Conservation (phyloP, 2,113 vertebrate species). For the Sceloporus tristichus region DNA sequence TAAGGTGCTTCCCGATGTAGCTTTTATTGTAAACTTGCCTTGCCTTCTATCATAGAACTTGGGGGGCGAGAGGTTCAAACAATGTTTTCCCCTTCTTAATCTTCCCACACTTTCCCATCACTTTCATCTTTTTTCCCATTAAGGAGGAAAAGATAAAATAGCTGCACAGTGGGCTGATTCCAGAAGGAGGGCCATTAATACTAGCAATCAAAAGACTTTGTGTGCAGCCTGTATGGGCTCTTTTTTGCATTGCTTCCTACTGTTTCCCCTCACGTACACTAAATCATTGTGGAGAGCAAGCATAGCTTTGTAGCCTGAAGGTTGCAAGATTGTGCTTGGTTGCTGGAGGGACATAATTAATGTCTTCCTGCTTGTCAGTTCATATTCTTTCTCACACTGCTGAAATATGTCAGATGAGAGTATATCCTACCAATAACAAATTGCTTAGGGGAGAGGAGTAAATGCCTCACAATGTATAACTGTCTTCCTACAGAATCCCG, state of each 20-base stretch:
- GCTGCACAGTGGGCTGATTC: too few species aligned
- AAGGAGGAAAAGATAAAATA: too few species aligned
- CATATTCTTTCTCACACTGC: background rate
- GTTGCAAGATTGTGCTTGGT: background rate
- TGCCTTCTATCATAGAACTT: too few species aligned
- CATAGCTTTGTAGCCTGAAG: background rate
- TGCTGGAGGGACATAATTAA: too few species aligned
- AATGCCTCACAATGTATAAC: conserved; percentile 13
- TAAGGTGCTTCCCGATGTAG: too few species aligned
- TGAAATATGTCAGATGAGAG: background rate
- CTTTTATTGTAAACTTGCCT: too few species aligned
- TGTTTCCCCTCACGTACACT: background rate
- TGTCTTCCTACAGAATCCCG: conserved; percentile 81
- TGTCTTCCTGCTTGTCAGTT: background rate
- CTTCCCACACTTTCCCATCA: too few species aligned
- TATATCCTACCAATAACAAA: background rate
- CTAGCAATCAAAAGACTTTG: too few species aligned
- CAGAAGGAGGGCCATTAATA: too few species aligned
- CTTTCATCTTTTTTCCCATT: too few species aligned
- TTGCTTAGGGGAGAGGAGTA: background rate
- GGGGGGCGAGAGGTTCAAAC: too few species aligned
- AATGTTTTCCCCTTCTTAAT: too few species aligned
- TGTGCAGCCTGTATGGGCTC: background rate
- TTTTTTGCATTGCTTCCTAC: background rate
- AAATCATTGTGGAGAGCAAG: background rate